Percentiles rank a stretch among this genome's conserved stretches.
These are phyloP conservation scores for Caenorhabditis auriculariae DNA, from an alignment of 2,888 invertebrate genomes.

Conservation along the genomic window DNA sequence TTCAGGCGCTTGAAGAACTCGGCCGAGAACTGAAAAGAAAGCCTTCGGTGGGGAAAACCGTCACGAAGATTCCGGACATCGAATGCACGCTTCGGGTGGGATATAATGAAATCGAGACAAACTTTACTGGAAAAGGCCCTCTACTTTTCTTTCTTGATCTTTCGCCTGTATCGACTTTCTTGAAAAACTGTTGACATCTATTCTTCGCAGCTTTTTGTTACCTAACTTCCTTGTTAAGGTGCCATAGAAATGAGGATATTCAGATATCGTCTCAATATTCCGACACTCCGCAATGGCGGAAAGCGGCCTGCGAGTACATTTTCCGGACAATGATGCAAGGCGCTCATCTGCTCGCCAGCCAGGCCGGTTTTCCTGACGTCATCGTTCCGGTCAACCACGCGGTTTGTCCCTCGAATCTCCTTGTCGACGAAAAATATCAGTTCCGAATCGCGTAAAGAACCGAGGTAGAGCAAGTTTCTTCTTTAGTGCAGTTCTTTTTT, in stretches of 20 bases:
- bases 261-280: conserved; percentile 24
- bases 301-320: conserved; percentile 22
- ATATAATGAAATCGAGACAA: too few species aligned
- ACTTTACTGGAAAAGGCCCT: background rate
- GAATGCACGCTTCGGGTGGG: conserved; percentile 27
- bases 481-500: too few species aligned
- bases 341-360: conserved; percentile 42
- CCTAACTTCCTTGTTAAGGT: too few species aligned
- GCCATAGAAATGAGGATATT: too few species aligned
- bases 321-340: conserved; percentile 44
- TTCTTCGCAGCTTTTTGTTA: too few species aligned
- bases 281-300: conserved; percentile 27
- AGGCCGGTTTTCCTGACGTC: conserved; percentile 52
- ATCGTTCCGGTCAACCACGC: conserved; percentile 39
- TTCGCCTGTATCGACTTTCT: background rate
- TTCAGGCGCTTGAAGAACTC: conserved; percentile 24
- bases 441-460: background rate
- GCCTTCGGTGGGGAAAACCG: conserved; percentile 18
- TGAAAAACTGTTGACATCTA: background rate
- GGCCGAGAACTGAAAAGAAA: conserved; percentile 21
- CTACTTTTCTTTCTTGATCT: background rate
- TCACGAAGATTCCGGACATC: conserved; percentile 22
- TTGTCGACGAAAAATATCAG: background rate
- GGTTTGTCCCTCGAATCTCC: conserved; percentile 11
- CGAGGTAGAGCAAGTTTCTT: too few species aligned